phyloP scores from a whole-genome alignment of 2,888 invertebrate genomes.

The Mythimna vitellina region DNA sequence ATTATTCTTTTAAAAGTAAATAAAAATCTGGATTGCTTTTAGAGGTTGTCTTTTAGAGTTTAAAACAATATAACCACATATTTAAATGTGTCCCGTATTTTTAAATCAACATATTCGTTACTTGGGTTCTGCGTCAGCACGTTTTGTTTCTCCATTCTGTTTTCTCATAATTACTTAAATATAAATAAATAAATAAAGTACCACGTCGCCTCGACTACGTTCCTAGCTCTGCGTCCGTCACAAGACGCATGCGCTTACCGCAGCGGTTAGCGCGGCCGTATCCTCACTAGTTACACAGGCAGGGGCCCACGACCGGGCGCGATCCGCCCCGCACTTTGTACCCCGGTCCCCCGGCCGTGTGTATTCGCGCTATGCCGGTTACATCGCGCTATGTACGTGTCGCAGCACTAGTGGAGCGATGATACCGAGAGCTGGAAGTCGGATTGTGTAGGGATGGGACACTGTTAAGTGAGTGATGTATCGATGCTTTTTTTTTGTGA shows the following conservation, averaged over 20 bases:
- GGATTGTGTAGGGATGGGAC: constrained; percentile 40
- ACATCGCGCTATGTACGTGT: constrained; percentile 36
- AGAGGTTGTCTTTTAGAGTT: not conserved
- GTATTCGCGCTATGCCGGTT: constrained; percentile 44
- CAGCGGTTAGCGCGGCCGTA: constrained; percentile 73
- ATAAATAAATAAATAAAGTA: not conserved
- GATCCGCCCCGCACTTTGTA: constrained; percentile 46
- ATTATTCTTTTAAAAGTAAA: not conserved
- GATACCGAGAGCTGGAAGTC: constrained; percentile 36
- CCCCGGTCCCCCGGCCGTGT: constrained; percentile 32
- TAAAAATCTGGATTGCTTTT: not conserved
- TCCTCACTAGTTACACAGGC: constrained; percentile 55
- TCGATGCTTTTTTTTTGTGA: constrained; percentile 28
- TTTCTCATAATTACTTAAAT: too few relatives aligned
- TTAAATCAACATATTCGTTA: too few relatives aligned
- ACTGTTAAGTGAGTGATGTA: not conserved
- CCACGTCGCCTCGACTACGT: constrained; percentile 16
- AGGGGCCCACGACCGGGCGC: constrained; percentile 60
- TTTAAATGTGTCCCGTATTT: not conserved
- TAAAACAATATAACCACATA: not conserved
- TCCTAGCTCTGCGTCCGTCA: constrained; percentile 24
- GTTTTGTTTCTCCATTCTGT: too few relatives aligned
- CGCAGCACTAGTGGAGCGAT: constrained; percentile 57
- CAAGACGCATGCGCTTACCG: constrained; percentile 76
- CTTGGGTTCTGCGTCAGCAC: too few relatives aligned